Base-by-base conservation (phyloP, 2,797 vertebrate species). In the Zenarchopterus dispar region DNA sequence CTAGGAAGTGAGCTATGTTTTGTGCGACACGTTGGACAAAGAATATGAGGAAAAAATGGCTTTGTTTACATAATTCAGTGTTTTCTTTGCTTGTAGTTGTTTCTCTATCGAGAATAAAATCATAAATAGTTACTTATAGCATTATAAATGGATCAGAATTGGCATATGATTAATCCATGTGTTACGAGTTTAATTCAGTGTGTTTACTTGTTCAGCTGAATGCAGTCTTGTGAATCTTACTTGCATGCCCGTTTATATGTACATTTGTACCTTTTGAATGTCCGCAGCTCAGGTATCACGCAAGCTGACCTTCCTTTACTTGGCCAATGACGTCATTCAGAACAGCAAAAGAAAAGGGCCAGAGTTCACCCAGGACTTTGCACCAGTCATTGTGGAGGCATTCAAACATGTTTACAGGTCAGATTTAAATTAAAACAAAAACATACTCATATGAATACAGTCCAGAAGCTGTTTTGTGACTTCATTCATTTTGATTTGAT, bases 301-400 rank as follows among this genome's bases (percentile, higher is more conserved):
- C 71, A 99, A 99, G 80, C 91, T 99, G 88, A 99, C 97, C 56
- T 99, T 99, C 92, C 91, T 99, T 42, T 99, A 99, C 89, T 88
- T 99, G 91, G 98, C 97, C 84, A 99, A 99, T 86, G 98, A 99
- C 80, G 97, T 98, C 83, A 99, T 99, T 88, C 98, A 99, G 89
- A 99, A 99, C 93, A 99, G 98, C 94, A 99, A 99, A 89, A 95
- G 94, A 63, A 99, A 99, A 93, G 98, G 98, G 73, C 97, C 97
- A 5, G 97, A 99, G 80, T 99, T 99, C 91, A 99, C 97, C 3
- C 97, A 97, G 90, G 98, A 99, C 88, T 99, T 99, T 87, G 96
- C 97, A 26, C 96, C 98, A 2, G 89, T 99, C 84, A 98, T 99
- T 77, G 93, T 97, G 48, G 97, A 98, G 51, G 96, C 97, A 60